These are phyloP conservation scores for Dendrolimus houi DNA, from an alignment of 2,888 invertebrate species.

Conservation along the genomic window DNA sequence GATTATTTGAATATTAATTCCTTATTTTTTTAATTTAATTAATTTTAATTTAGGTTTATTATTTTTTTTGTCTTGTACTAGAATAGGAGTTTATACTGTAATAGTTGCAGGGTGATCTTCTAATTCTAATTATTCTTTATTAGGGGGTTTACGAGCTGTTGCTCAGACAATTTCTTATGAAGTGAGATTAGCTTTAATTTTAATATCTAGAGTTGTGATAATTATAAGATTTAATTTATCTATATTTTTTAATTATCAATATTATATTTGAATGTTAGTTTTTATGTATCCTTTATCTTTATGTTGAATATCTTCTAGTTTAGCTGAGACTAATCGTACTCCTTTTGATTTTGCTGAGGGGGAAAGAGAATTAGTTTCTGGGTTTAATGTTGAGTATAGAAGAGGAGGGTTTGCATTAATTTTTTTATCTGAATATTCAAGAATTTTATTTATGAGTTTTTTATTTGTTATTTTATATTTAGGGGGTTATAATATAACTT, in stretches of 20 bases:
- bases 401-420: no score
- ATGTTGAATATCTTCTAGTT: no score
- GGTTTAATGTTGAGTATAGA: no score
- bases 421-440: no score
- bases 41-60: conserved; percentile 77
- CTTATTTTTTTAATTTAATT: conserved; percentile 71
- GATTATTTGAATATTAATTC: conserved; percentile 76
- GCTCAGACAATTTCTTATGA: conserved; percentile 88
- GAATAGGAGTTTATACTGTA: conserved; percentile 79
- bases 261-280: conserved; percentile 70
- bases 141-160: conserved; percentile 80
- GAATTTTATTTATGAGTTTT: no score
- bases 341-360: no score
- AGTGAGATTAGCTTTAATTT: conserved; percentile 80
- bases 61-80: conserved; percentile 80
- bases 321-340: no score
- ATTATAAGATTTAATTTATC: conserved; percentile 73
- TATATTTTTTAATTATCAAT: conserved; percentile 65
- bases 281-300: conserved; percentile 75
- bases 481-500: no score
- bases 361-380: no score
- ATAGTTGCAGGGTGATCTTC: conserved; percentile 82
- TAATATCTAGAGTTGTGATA: conserved; percentile 77
- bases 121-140: conserved; percentile 83
- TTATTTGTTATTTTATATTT: no score